Percentiles rank a stretch among this genome's conserved stretches.
Evolutionary conservation across 1,140 invertebrate species (phyloP).

Genomic region (Elysia chlorotica): DNA sequence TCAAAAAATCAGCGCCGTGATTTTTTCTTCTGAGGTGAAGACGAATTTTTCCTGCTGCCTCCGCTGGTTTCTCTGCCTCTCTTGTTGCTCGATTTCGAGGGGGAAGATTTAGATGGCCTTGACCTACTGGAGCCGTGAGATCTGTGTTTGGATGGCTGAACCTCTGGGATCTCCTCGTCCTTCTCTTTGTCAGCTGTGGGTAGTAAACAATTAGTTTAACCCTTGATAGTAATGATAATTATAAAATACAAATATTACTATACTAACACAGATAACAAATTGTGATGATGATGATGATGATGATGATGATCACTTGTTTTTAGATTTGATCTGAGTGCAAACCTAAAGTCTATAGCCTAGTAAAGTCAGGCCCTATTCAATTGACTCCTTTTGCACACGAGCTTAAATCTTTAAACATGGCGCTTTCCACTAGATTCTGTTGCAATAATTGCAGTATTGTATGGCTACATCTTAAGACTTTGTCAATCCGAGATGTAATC

Average conservation of each 20-base stretch:
- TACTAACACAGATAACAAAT: background rate
- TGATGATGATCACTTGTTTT: background rate
- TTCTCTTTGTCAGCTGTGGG: conserved; percentile 30
- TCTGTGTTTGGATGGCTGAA: conserved; percentile 9
- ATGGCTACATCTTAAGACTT: no score
- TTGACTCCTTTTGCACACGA: no score
- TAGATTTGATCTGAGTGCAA: background rate
- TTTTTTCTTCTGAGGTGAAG: conserved; percentile 13
- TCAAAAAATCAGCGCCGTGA: background rate
- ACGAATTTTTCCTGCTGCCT: background rate
- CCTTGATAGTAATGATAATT: background rate
- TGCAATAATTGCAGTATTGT: no score
- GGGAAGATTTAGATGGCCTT: background rate
- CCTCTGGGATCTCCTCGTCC: conserved; percentile 16
- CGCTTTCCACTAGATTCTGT: no score
- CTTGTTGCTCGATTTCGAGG: background rate
- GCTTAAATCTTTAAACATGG: no score
- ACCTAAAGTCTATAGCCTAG: background rate
- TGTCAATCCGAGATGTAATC: no score
- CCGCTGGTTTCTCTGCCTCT: conserved; percentile 11
- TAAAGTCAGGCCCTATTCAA: background rate
- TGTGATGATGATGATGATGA: background rate
- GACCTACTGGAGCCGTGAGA: background rate
- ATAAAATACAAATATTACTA: background rate
- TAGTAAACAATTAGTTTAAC: no score